Evolutionary conservation across 2,888 invertebrate genomes (phyloP).

Genomic region (Ichneumoninae sp.): DNA sequence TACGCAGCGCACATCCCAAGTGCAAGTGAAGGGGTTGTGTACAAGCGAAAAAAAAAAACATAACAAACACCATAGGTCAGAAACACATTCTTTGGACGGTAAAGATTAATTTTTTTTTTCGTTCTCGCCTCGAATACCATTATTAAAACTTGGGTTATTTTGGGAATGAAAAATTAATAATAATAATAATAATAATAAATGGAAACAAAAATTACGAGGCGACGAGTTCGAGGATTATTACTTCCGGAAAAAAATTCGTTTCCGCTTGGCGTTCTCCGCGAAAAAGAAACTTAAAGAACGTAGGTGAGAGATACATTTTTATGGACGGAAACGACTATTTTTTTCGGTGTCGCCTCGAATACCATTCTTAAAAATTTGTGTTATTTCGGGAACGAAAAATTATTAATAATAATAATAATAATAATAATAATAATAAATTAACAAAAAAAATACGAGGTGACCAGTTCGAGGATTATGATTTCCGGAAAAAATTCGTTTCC

Average conservation of each 20-base stretch:
- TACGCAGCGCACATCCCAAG: constrained; percentile 68
- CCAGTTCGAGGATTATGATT: constrained; percentile 53
- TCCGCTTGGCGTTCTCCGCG: not conserved
- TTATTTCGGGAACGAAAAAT: constrained; percentile 19
- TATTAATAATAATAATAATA: not conserved
- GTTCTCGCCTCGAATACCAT: not conserved
- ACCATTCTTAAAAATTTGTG: not conserved
- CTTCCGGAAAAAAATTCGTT: constrained; percentile 2
- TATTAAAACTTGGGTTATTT: not conserved
- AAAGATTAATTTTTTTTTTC: constrained; percentile 22
- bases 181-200: not conserved
- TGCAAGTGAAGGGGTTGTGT: constrained; percentile 68
- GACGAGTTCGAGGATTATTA: constrained; percentile 54
- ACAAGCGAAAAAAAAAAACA: constrained; percentile 70
- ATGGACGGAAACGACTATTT: constrained; percentile 3
- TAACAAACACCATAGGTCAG: constrained; percentile 69
- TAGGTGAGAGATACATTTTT: constrained; percentile 65
- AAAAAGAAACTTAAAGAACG: constrained; percentile 61
- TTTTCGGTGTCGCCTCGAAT: not conserved
- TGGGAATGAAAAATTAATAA: constrained; percentile 14
- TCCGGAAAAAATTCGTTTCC: constrained; percentile 15
- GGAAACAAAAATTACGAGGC: not conserved
- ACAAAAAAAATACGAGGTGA: not conserved
- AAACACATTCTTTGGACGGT: constrained; percentile 54
- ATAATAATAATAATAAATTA: not conserved